Evolutionary conservation across 2,113 vertebrate species (phyloP).

Genomic region (Platichthys flesus): DNA sequence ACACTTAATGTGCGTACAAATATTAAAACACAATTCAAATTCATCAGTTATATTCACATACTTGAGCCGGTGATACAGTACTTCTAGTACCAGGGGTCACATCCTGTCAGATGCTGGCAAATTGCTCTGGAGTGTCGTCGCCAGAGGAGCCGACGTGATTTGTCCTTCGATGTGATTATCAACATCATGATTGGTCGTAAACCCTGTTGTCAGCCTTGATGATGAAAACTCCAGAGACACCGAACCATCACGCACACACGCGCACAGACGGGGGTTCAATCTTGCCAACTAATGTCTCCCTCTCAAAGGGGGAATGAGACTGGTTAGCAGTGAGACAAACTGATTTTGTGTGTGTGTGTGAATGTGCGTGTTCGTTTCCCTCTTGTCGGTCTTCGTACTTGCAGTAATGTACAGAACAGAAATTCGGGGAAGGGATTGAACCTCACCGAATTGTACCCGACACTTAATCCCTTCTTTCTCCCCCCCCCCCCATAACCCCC

Average conservation of each 20-base stretch:
- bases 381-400: constrained; percentile 46
- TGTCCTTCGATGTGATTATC: constrained; percentile 65
- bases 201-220: constrained; percentile 66
- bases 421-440: constrained; percentile 45
- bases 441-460: constrained; percentile 57
- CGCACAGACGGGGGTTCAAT: constrained; percentile 34
- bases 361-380: constrained; percentile 15
- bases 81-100: neutral
- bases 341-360: constrained; percentile 68
- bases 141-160: constrained; percentile 37
- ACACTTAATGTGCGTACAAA: neutral
- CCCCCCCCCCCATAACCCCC: rapidly evolving
- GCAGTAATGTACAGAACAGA: constrained; percentile 56
- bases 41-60: neutral
- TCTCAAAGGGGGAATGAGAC: constrained; percentile 1
- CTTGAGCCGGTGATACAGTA: neutral
- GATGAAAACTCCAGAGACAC: constrained; percentile 59
- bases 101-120: constrained; percentile 5
- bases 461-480: constrained; percentile 50
- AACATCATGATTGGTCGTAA: constrained; percentile 64
- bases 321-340: constrained; percentile 12
- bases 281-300: constrained; percentile 55
- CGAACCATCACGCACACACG: constrained; percentile 33
- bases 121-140: constrained; percentile 34
- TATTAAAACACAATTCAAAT: neutral